A percentile compares a stretch with the other conserved stretches of the same genome.
These are phyloP conservation scores for Oceanites oceanicus DNA, from an alignment of 2,113 vertebrate species.

Conservation along the genomic window DNA sequence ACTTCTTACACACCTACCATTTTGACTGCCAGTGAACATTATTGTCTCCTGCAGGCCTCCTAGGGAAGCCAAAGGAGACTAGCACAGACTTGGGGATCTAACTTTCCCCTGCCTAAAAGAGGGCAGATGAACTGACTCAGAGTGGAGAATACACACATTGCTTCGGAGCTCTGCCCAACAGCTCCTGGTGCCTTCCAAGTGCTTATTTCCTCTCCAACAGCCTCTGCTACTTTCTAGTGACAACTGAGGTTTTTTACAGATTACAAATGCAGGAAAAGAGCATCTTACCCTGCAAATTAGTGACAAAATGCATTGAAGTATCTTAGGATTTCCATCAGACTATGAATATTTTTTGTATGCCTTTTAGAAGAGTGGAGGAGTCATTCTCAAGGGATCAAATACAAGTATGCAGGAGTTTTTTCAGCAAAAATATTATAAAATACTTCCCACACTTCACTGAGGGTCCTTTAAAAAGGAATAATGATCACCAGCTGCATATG, in stretches of 20 bases:
- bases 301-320: conserved; percentile 9
- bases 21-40: neutral
- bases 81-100: neutral
- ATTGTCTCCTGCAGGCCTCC: neutral
- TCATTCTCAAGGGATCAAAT: neutral
- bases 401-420: neutral
- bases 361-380: neutral
- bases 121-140: neutral
- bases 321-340: neutral
- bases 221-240: neutral
- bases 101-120: neutral
- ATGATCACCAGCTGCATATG: neutral
- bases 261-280: neutral
- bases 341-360: neutral
- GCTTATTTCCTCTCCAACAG: neutral
- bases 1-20: neutral
- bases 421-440: neutral
- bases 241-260: neutral
- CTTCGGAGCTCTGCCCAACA: neutral
- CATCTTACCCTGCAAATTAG: neutral
- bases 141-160: fast-evolving
- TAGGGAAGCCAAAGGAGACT: neutral
- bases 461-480: neutral
- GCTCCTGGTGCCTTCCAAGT: neutral
- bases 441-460: neutral